Conservation (phyloP, 2,797 vertebrate genomes). For the Triplophysa bombifrons region DNA sequence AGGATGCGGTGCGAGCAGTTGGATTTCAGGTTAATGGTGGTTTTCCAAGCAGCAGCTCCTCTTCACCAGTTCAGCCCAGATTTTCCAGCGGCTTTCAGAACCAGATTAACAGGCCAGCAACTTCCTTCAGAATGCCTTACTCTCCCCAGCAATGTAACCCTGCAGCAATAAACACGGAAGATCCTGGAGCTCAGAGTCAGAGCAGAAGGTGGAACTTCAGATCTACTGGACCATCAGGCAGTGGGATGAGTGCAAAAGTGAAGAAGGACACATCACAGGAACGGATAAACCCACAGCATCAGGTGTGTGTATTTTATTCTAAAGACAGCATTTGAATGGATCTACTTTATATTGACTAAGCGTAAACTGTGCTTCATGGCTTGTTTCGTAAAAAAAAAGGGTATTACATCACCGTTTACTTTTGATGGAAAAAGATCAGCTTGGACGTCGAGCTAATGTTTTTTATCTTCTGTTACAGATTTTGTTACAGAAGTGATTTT, state of each 20-base stretch:
- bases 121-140: slow-evolving; percentile 51
- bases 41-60: slow-evolving; percentile 48
- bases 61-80: slow-evolving; percentile 54
- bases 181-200: slow-evolving; percentile 51
- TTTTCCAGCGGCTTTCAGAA: slow-evolving; percentile 54
- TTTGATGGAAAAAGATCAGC: too few species aligned
- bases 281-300: slow-evolving; percentile 10
- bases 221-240: slow-evolving; percentile 9
- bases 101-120: slow-evolving; percentile 46
- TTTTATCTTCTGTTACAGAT: too few species aligned
- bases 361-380: too few species aligned
- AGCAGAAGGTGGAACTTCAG: slow-evolving; percentile 68
- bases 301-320: slow-evolving; percentile 29
- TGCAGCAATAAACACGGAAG: slow-evolving; percentile 44
- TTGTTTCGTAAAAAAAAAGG: background rate
- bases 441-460: too few species aligned
- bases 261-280: slow-evolving; percentile 40
- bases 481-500: too few species aligned
- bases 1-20: slow-evolving; percentile 47
- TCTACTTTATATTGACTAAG: too few species aligned
- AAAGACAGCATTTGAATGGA: too few species aligned
- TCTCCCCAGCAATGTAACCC: slow-evolving; percentile 60
- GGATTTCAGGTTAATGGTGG: slow-evolving; percentile 51
- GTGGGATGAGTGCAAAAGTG: slow-evolving; percentile 34
- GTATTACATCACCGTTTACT: too few species aligned